These are phyloP conservation scores for Rissa tridactyla DNA, from an alignment of 2,113 vertebrate species.

Conservation along the genomic window DNA sequence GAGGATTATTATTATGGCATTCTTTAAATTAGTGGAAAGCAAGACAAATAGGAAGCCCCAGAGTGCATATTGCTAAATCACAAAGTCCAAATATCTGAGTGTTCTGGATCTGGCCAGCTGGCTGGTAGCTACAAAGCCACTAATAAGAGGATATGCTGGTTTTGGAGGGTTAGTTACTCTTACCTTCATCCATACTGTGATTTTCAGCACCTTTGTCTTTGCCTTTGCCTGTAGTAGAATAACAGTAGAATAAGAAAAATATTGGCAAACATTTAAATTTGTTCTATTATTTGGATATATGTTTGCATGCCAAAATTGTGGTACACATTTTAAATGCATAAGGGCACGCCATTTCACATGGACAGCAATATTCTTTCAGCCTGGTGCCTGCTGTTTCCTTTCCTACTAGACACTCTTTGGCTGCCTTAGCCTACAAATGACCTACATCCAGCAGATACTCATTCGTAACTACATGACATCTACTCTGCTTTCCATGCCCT, in stretches of 20 bases:
- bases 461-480: not conserved
- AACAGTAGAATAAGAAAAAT: not conserved
- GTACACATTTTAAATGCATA: not conserved
- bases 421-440: not conserved
- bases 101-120: not conserved
- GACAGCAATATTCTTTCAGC: not conserved
- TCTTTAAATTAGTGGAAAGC: not conserved
- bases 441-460: not conserved
- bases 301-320: not conserved
- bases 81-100: not conserved
- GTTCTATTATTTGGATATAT: not conserved
- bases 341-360: not conserved
- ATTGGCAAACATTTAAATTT: not conserved
- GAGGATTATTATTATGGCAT: not conserved
- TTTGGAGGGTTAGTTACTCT: not conserved
- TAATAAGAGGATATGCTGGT: not conserved
- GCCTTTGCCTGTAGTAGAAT: conserved; percentile 9
- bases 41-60: not conserved
- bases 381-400: not conserved
- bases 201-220: not conserved
- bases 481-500: not conserved
- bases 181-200: conserved; percentile 68
- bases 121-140: not conserved
- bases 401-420: not conserved
- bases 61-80: not conserved